Base-by-base conservation (phyloP, 1,140 invertebrate genomes). In the Lordiphosa collinella region DNA sequence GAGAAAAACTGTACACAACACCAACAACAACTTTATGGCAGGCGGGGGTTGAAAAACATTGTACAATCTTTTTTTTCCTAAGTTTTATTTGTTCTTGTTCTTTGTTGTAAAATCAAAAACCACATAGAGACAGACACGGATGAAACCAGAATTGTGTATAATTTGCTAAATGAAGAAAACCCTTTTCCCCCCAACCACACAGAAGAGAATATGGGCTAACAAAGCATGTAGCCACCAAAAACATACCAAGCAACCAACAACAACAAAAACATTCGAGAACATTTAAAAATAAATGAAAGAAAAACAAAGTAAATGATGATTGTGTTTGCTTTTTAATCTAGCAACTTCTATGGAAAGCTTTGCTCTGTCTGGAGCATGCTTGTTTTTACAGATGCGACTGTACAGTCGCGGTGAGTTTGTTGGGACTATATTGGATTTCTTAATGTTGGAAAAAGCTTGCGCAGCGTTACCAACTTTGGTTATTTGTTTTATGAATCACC, bases 271-370 rank as follows among this genome's bases (percentile, higher is more conserved):
- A 79, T 78, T 73, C 74, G 51, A 78, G 47, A 80, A 75, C 75
- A 80, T 75, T 71, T 55, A 80, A 80, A 82, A 80, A 75, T 67
- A 70, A 80, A 71, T 29, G 38, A 50, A 43, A 66, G 40, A 62
- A 58, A 54, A 59, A 51, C 18, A 55, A 54, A 38, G 52, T 51
- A 8, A 32, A 51, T 8, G 2, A 29, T 29, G 25, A 46, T 51
- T 50, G 25, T 49, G 43, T 60, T 38, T 71, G 18, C 37, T 55
- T 11, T 34, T 41, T 35, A 49, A 55, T 70, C 47, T 43, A 65
- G 47, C 9, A 34, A 50, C 40, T 70, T 70, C 46, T 32, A 51
- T 25, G 25, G 35, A 49, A 52, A 73, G 14, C 29, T 61, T n/a
- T 4, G 1, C 4, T 6, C 2, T 22, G 18, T 22, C 18, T 22